phyloP scores from a whole-genome alignment of 1,140 invertebrate genomes.

The Drosophila triauraria region DNA sequence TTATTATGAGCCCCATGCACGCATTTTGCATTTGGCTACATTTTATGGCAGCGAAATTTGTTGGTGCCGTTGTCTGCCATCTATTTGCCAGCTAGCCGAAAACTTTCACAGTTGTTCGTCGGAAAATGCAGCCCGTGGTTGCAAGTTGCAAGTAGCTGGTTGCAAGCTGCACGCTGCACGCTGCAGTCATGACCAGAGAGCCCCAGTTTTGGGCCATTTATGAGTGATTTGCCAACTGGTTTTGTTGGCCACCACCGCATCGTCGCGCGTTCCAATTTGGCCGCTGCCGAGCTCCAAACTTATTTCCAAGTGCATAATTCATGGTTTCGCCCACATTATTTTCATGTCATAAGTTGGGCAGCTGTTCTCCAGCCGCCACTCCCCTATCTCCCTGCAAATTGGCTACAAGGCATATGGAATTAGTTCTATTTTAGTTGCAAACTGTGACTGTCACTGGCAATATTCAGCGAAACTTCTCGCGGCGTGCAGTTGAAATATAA shows the following conservation, averaged over 20 bases:
- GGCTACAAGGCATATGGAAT: slow-evolving; percentile 79
- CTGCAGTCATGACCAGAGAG: slow-evolving; percentile 27
- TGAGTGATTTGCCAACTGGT: slow-evolving; percentile 78
- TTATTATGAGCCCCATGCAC: slow-evolving; percentile 80
- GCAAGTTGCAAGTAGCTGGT: slow-evolving; percentile 23
- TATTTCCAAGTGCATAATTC: slow-evolving; percentile 83
- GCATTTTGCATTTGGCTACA: slow-evolving; percentile 74
- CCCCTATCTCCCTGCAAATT: slow-evolving; percentile 44
- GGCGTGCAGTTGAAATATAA: slow-evolving; percentile 57
- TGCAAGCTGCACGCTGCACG: slow-evolving; percentile 10
- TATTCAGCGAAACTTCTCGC: slow-evolving; percentile 53
- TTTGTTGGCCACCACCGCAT: slow-evolving; percentile 52
- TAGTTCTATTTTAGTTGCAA: slow-evolving; percentile 65
- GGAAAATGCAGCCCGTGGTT: slow-evolving; percentile 19
- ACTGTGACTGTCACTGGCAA: slow-evolving; percentile 65
- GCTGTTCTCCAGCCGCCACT: slow-evolving; percentile 30
- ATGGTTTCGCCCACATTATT: slow-evolving; percentile 82
- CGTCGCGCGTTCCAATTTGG: slow-evolving; percentile 68
- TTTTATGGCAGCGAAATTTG: slow-evolving; percentile 78
- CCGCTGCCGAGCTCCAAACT: slow-evolving; percentile 64
- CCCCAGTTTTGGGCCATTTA: slow-evolving; percentile 66
- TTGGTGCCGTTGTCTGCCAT: slow-evolving; percentile 62
- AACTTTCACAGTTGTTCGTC: slow-evolving; percentile 50
- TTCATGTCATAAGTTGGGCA: slow-evolving; percentile 79
- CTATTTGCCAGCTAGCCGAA: slow-evolving; percentile 73